Conservation (phyloP, 2,797 vertebrate genomes). For the Hyperoplus lanceolatus region DNA sequence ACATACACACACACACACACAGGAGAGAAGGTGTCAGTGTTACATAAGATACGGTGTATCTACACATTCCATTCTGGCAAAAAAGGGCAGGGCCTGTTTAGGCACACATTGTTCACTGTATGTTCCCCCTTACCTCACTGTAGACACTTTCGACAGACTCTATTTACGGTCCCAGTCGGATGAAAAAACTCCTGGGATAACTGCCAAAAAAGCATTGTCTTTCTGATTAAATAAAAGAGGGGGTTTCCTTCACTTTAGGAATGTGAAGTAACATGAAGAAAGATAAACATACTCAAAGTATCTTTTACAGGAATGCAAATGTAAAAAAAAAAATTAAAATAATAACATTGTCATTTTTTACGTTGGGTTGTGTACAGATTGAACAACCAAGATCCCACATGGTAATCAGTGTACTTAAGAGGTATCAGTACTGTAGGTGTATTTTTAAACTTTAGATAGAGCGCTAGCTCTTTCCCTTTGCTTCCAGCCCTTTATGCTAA, state of each 20-base stretch:
- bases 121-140: slow-evolving; percentile 1
- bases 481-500: background rate
- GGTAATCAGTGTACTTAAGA: background rate
- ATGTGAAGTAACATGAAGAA: background rate
- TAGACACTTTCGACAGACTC: background rate
- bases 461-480: background rate
- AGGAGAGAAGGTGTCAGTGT: background rate
- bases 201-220: background rate
- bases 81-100: slow-evolving; percentile 33
- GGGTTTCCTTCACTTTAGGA: background rate
- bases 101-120: slow-evolving; percentile 43
- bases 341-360: no score
- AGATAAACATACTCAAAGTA: no score
- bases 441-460: background rate
- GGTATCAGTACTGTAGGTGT: no score
- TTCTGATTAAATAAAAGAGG: background rate
- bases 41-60: slow-evolving; percentile 41
- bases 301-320: no score
- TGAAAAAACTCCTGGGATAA: background rate
- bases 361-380: background rate
- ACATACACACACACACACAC: background rate
- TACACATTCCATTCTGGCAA: slow-evolving; percentile 32
- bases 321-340: no score
- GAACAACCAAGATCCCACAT: background rate
- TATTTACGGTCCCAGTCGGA: background rate